Conservation (phyloP, 2,888 invertebrate species). For the Cephus pulcher region DNA sequence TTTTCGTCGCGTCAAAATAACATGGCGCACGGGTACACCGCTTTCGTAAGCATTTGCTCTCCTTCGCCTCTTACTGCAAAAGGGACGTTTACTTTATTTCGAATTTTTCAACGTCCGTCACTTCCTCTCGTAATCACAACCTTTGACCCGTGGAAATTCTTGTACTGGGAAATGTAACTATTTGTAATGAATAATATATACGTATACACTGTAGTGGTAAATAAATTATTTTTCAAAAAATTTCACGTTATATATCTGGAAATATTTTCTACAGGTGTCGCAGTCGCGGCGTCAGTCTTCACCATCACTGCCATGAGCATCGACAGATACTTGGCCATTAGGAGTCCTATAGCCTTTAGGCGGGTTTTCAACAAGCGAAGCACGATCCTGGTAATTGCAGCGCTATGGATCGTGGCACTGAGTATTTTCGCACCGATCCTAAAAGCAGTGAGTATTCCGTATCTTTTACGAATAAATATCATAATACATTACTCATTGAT, state of each 20-base stretch:
- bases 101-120: neutral
- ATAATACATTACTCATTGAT: neutral
- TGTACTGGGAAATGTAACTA: neutral
- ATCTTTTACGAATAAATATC: neutral
- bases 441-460: conserved; percentile 59
- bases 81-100: too few relatives aligned
- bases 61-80: neutral
- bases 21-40: neutral
- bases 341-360: conserved; percentile 78
- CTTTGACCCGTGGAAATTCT: too few relatives aligned
- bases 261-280: conserved; percentile 70
- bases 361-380: conserved; percentile 78
- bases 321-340: conserved; percentile 81
- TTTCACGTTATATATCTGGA: too few relatives aligned
- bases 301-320: conserved; percentile 85
- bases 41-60: neutral
- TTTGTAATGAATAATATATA: neutral
- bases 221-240: too few relatives aligned
- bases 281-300: conserved; percentile 84
- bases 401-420: conserved; percentile 76
- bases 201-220: neutral
- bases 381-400: conserved; percentile 73
- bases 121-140: neutral
- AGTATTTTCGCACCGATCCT: conserved; percentile 77
- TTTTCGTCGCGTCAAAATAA: neutral